Evolutionary conservation across 2,113 vertebrate genomes (phyloP), one percentile per base, ranked within the genome.

Genomic region (Kryptolebias marmoratus): DNA sequence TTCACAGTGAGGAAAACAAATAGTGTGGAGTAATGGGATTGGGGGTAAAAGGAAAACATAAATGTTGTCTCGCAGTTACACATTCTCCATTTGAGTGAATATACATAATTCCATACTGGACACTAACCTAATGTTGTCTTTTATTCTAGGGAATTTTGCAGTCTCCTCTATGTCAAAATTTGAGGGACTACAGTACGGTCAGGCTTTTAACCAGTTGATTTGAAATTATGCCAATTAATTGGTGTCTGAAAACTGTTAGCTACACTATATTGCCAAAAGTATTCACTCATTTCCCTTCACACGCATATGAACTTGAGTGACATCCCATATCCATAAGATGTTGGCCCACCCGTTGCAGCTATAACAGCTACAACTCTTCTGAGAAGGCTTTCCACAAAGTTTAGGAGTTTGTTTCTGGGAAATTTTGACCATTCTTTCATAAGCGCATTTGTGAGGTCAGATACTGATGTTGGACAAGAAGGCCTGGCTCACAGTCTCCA

Each of bases 31-130:
- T 28, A 68, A 31, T 30, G 65, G 11, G 11, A 45, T 47, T 39
- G 65, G 53, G 53, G 16, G 56, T 44, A 18, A 56, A 47, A 14
- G 55, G 69, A 69, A 59, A 81, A 71, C 50, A 55, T 48, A 73
- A 81, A 86, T 83, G 79, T 88, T 88, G 80, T 16, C 52, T 64
- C 12, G 79, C 74, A 85, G 84, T 78, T 73, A 73, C 72, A 82
- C 60, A 66, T 75, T 75, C 80, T 62, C 49, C n/a, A 62, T 78
- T 39, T 75, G 59, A 77, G 66, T 73, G 74, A 36, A 56, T 80
- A 52, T 81, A 70, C 63, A 52, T 44, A 67, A 71, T 80, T 76
- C 50, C 64, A 49, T 81, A 75, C 73, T 80, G 69, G 78, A 64
- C 31, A 77, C 72, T 64, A 69, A 78, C 76, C 77, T 55, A 71